Percentiles rank a stretch among this genome's conserved stretches.
phyloP scores from a whole-genome alignment of 2,113 vertebrate species.

The Psilopogon haemacephalus region DNA sequence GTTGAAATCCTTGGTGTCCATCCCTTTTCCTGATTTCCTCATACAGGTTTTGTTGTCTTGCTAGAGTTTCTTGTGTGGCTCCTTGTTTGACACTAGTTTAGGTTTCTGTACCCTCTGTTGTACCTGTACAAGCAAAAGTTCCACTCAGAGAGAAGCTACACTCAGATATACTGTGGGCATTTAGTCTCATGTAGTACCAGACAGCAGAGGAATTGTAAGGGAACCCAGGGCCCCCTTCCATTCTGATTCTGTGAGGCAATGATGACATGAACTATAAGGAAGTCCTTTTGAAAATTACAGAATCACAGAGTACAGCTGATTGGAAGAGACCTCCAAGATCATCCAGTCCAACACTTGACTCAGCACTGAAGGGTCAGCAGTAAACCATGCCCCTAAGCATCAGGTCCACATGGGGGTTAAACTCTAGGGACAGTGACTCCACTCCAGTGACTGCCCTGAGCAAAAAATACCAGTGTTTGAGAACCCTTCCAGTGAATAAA shows the following conservation, averaged over 20 bases:
- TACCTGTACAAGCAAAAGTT: neutral
- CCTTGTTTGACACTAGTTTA: neutral
- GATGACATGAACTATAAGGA: neutral
- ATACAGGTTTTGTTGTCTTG: neutral
- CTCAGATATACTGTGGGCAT: neutral
- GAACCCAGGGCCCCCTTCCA: neutral
- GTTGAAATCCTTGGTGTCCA: neutral
- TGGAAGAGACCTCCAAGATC: too few species aligned
- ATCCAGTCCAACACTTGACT: too few species aligned
- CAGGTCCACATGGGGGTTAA: too few species aligned
- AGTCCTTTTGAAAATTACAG: neutral
- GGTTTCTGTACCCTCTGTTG: neutral
- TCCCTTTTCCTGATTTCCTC: neutral
- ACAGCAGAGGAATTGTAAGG: neutral
- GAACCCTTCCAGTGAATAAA: too few species aligned
- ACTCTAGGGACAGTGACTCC: too few species aligned
- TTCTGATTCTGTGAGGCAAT: neutral
- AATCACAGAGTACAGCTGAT: too few species aligned
- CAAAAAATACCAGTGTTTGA: too few species aligned
- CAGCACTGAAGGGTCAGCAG: too few species aligned
- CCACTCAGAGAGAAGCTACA: neutral
- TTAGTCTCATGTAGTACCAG: neutral
- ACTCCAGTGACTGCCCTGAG: too few species aligned
- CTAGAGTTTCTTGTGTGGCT: neutral
- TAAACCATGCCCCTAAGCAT: too few species aligned